These are phyloP conservation scores for Hirtodrosophila duncani DNA, from an alignment of 2,888 invertebrate species.

Conservation along the genomic window DNA sequence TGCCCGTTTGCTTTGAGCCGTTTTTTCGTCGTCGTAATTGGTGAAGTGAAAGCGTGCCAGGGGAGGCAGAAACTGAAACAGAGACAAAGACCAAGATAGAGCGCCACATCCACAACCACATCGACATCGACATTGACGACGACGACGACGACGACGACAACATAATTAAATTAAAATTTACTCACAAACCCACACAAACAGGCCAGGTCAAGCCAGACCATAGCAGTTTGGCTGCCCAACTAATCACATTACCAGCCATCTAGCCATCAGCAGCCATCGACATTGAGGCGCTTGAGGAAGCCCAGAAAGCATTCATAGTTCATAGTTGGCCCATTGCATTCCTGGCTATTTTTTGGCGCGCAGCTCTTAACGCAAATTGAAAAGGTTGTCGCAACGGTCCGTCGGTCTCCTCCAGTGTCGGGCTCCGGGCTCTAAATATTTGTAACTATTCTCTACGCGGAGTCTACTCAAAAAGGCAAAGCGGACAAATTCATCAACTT, in stretches of 20 bases:
- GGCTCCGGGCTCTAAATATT: too few species aligned
- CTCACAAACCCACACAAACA: slow-evolving; percentile 34
- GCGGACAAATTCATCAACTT: slow-evolving; percentile 36
- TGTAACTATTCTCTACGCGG: too few species aligned
- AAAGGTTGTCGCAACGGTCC: too few species aligned
- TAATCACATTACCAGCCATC: slow-evolving; percentile 67
- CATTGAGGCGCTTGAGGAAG: slow-evolving; percentile 39
- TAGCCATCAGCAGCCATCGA: slow-evolving; percentile 27
- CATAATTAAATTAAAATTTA: slow-evolving; percentile 69
- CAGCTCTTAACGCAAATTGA: slow-evolving; percentile 37
- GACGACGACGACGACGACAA: slow-evolving; percentile 25
- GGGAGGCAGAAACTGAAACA: slow-evolving; percentile 15
- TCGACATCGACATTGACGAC: too few species aligned
- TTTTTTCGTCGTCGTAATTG: slow-evolving; percentile 53
- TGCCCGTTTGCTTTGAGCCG: slow-evolving; percentile 50
- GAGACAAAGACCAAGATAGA: slow-evolving; percentile 6
- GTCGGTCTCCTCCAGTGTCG: too few species aligned
- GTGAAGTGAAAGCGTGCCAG: slow-evolving; percentile 3
- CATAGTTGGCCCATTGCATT: slow-evolving; percentile 53
- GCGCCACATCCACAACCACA: not conserved
- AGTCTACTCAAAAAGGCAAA: slow-evolving; percentile 33
- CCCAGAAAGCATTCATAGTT: slow-evolving; percentile 43
- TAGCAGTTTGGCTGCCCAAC: slow-evolving; percentile 46
- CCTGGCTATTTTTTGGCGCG: slow-evolving; percentile 70
- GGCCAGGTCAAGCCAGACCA: slow-evolving; percentile 14